phyloP scores from a whole-genome alignment of 2,888 invertebrate genomes.

The Lymantria dispar region DNA sequence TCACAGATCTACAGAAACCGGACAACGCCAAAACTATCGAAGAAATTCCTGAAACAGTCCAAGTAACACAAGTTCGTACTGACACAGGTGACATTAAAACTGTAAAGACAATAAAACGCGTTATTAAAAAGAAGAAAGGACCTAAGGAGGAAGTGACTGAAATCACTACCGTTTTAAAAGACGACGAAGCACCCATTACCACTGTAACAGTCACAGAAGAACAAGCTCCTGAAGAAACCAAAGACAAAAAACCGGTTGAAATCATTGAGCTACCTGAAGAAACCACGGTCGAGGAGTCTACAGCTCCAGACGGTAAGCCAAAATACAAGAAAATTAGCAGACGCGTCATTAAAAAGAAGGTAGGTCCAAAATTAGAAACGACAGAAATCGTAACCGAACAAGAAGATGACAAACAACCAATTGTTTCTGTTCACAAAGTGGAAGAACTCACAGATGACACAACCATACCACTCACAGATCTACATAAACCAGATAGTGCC shows the following conservation, averaged over 20 bases:
- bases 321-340: not conserved
- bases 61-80: not conserved
- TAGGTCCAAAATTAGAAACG: conserved; percentile 5
- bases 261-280: conserved; percentile 2
- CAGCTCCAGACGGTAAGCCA: conserved; percentile 2
- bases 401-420: conserved; percentile 11
- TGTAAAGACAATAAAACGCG: conserved; percentile 36
- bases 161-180: conserved; percentile 49
- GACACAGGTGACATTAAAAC: not conserved
- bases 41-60: not conserved
- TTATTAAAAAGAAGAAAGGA: conserved; percentile 36
- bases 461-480: conserved; percentile 4
- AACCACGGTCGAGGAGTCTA: not conserved
- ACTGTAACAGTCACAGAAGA: conserved; percentile 30
- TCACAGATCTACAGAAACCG: not conserved
- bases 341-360: conserved; percentile 1
- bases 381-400: conserved; percentile 16
- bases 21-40: not conserved
- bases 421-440: conserved; percentile 13
- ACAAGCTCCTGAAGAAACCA: not conserved
- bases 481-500: conserved; percentile 9
- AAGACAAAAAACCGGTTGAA: not conserved
- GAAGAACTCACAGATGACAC: conserved; percentile 15
- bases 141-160: conserved; percentile 18
- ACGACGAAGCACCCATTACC: conserved; percentile 42